Evolutionary conservation across 1,140 invertebrate genomes (phyloP), one percentile per base, ranked within the genome.

Genomic region (Habropoda laboriosa): DNA sequence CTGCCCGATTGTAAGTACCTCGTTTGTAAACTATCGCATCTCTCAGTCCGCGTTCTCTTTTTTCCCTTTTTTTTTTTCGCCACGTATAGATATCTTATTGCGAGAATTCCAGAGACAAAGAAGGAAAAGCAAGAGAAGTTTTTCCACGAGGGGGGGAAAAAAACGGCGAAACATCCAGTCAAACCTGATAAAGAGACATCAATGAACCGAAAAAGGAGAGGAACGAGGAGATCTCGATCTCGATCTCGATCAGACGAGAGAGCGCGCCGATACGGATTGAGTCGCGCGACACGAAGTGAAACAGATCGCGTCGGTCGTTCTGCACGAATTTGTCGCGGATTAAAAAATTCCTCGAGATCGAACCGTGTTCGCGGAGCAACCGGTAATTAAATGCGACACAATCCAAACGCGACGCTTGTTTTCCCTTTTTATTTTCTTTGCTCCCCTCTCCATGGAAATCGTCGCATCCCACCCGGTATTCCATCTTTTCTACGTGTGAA

Each of bases 401-500:
- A n/a, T 47, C 64, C 21, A 40, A 42, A 18, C 38, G 18, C 35
- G 49, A 27, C 27, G 55, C 27, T 30, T 27, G 38, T 53, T 27
- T 13, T 73, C 45, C 67, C 58, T 73, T 53, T 18, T 3, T 30
- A 32, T 35, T 35, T 58, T 35, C 1, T 60, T 49, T 58, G 61
- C 32, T 73, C 85, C 80, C 67, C 32, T 73, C 85, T 79, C 67
- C 79, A 82, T 79, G 72, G 71, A 85, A 86, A 89, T 83, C 79
- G 58, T 57, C 66, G 58, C 79, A 79, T 87, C 82, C 78, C 61
- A 55, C 76, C n/a, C n/a, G 70, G 71, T 79, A 75, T 76, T 32
- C 45, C 5, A 10, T n/a, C 18, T 8, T 6, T 38, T 3, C 21
- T 53, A 18, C 8, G 7, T 10, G 32, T 21, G 12, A 12, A n/a